Evolutionary conservation across 2,113 vertebrate species (phyloP).

Genomic region (Vulpes ferrilata): DNA sequence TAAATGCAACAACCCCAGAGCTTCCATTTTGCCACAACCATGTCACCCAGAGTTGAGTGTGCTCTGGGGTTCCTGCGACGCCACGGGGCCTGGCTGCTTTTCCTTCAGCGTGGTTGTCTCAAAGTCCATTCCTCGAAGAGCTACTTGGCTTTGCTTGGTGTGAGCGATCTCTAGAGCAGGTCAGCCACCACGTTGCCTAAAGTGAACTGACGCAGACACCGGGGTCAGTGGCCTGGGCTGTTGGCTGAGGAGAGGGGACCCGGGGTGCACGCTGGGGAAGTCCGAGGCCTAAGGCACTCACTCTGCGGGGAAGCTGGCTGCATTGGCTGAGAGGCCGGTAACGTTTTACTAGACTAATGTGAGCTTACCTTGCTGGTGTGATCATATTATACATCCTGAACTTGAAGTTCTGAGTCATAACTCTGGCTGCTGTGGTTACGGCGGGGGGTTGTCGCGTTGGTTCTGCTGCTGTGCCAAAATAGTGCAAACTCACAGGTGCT

Average conservation of each 20-base stretch:
- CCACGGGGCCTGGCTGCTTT: background rate
- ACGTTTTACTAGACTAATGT: background rate
- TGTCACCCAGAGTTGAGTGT: background rate
- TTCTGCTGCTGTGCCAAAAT: background rate
- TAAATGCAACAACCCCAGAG: background rate
- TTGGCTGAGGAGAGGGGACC: background rate
- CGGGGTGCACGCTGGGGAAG: background rate
- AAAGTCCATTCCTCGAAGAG: background rate
- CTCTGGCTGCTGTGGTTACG: background rate
- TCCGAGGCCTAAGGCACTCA: background rate
- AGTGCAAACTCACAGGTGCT: background rate
- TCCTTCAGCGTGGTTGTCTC: background rate
- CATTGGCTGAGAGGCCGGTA: background rate
- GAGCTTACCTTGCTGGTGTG: background rate
- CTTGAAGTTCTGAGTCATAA: background rate
- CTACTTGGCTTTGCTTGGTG: background rate
- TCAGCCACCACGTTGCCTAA: background rate
- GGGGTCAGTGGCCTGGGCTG: background rate
- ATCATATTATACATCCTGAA: background rate
- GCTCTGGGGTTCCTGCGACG: background rate
- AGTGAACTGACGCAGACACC: background rate
- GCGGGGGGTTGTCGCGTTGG: background rate
- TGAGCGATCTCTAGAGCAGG: background rate
- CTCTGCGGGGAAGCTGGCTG: background rate
- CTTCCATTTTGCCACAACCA: background rate